Percentiles rank a stretch among this genome's conserved stretches.
Evolutionary conservation across 1,140 invertebrate genomes (phyloP).

Genomic region (Drosophila yakuba): DNA sequence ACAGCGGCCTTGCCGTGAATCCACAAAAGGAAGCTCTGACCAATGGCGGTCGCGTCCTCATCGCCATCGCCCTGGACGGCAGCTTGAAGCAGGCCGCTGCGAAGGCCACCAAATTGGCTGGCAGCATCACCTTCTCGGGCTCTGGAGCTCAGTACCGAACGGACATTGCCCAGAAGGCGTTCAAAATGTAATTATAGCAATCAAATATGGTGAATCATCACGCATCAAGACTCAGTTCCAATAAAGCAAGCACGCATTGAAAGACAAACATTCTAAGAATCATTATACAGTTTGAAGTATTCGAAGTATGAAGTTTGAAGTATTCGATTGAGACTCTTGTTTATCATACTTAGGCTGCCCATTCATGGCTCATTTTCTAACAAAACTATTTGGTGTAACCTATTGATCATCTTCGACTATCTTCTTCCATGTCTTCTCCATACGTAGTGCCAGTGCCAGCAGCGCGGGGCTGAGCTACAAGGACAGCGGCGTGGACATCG

Average conservation of each 20-base stretch:
- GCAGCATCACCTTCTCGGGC: conserved; percentile 92
- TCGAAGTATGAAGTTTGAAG: too few species aligned
- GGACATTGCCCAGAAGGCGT: conserved; percentile 95
- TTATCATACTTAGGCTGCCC: too few species aligned
- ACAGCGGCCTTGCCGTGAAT: conserved; percentile 88
- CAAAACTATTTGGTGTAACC: too few species aligned
- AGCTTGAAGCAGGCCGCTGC: conserved; percentile 90
- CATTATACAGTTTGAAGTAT: too few species aligned
- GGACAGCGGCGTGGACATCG: conserved; percentile 96
- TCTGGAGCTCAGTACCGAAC: conserved; percentile 90
- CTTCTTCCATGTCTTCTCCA: background rate
- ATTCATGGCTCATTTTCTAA: too few species aligned
- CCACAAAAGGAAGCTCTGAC: conserved; percentile 89
- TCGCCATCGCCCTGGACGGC: conserved; percentile 89
- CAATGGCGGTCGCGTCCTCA: conserved; percentile 96
- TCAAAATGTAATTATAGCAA: conserved; percentile 88
- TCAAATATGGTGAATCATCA: background rate
- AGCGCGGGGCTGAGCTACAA: conserved; percentile 91
- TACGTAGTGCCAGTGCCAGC: conserved; percentile 76
- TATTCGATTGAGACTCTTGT: too few species aligned
- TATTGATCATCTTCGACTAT: background rate
- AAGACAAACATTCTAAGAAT: background rate
- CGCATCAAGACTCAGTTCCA: background rate
- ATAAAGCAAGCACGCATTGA: background rate
- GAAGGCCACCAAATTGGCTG: conserved; percentile 89